Conservation (phyloP, 2,113 vertebrate genomes). For the Accipiter virgatus region DNA sequence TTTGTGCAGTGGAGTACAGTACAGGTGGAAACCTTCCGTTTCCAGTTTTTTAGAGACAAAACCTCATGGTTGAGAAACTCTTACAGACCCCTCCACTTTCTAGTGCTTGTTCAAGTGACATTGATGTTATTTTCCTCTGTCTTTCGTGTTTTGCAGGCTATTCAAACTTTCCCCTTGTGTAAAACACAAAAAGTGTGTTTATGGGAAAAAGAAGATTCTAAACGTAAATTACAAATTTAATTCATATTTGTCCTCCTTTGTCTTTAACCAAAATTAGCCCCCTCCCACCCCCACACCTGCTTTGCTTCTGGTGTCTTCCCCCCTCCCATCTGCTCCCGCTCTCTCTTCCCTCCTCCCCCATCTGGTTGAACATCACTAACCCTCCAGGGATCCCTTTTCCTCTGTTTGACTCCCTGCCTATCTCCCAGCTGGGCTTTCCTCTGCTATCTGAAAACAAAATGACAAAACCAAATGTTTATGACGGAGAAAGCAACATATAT, state of each 20-base stretch:
- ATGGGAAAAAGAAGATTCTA: background rate
- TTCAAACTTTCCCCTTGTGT: background rate
- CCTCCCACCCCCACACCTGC: slow-evolving; percentile 55
- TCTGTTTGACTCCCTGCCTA: slow-evolving; percentile 35
- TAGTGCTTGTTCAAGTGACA: background rate
- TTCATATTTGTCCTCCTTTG: slow-evolving; percentile 40
- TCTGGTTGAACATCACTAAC: slow-evolving; percentile 46
- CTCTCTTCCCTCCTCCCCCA: slow-evolving; percentile 48
- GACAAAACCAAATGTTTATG: background rate
- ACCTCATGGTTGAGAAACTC: background rate
- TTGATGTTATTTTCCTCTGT: background rate
- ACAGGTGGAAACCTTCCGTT: background rate
- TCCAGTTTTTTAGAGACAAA: background rate
- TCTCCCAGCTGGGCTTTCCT: slow-evolving; percentile 20
- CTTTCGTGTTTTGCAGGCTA: background rate
- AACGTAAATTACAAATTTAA: slow-evolving; percentile 41
- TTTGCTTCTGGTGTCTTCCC: slow-evolving; percentile 32
- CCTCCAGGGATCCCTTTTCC: slow-evolving; percentile 52
- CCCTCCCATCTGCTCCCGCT: slow-evolving; percentile 52
- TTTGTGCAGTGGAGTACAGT: background rate
- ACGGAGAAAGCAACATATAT: background rate
- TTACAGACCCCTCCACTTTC: background rate
- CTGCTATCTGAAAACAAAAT: background rate
- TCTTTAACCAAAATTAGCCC: slow-evolving; percentile 56
- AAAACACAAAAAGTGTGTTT: background rate